Percentiles rank a stretch among this genome's conserved stretches.
Evolutionary conservation across 2,888 invertebrate genomes (phyloP).

Genomic region (Archips xylosteana): DNA sequence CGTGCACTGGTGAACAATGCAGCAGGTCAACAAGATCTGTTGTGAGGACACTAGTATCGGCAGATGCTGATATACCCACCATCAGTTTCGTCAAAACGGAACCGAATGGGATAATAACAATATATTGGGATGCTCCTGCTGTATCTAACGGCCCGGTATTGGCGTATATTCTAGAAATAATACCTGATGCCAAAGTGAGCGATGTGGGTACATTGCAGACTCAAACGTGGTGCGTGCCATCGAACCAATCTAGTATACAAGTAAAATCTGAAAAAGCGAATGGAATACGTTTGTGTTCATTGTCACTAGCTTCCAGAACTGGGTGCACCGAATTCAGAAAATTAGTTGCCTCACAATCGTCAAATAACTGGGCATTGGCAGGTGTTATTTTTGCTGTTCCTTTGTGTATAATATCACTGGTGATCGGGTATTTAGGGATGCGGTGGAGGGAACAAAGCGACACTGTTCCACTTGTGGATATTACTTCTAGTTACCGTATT

Average conservation of each 20-base stretch:
- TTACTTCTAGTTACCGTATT: constrained; percentile 51
- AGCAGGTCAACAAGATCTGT: constrained; percentile 68
- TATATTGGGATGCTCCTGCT: constrained; percentile 69
- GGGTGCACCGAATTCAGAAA: constrained; percentile 50
- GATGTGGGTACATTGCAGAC: constrained; percentile 56
- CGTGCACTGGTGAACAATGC: constrained; percentile 63
- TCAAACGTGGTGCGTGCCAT: constrained; percentile 64
- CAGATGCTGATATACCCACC: constrained; percentile 63
- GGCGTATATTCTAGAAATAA: constrained; percentile 69
- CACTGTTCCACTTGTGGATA: constrained; percentile 63
- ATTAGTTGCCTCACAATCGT: constrained; percentile 24
- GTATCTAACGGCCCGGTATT: constrained; percentile 72
- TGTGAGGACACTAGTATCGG: constrained; percentile 64
- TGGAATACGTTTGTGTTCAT: constrained; percentile 57
- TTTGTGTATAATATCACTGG: constrained; percentile 56
- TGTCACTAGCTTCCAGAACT: constrained; percentile 57
- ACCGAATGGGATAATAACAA: constrained; percentile 55
- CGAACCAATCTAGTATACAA: constrained; percentile 51
- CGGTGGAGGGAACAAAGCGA: constrained; percentile 51
- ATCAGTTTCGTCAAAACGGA: constrained; percentile 53
- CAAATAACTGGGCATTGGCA: constrained; percentile 57
- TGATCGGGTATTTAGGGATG: constrained; percentile 56
- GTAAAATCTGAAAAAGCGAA: constrained; percentile 53
- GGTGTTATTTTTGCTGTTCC: constrained; percentile 62
- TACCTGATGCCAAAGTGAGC: constrained; percentile 56